A percentile compares a stretch with the other conserved stretches of the same genome.
These are phyloP conservation scores for Beroe forskalii DNA, from an alignment of 37 sponge, comb jelly and placozoan genomes.

Conservation along the genomic window DNA sequence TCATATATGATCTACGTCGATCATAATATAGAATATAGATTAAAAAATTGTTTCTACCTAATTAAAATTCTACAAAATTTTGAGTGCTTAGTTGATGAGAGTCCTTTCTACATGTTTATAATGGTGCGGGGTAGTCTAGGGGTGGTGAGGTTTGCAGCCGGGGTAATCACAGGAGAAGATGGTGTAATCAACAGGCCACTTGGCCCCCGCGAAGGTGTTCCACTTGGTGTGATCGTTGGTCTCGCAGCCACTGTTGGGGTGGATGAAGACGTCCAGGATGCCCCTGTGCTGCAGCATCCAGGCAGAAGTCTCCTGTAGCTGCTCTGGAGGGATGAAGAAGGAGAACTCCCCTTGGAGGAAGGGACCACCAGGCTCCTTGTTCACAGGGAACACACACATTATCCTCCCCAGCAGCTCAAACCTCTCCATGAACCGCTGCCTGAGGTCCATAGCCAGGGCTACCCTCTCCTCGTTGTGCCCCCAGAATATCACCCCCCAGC, in stretches of 20 bases:
- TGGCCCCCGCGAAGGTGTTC: neutral
- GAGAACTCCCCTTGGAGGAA: slow-evolving; percentile 18
- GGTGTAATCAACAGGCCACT: slow-evolving; percentile 15
- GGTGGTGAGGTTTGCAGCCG: slow-evolving; percentile 62
- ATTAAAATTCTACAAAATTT: too few relatives aligned
- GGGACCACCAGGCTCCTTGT: neutral
- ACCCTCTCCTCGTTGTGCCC: too few relatives aligned
- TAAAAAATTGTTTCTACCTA: too few relatives aligned
- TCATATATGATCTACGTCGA: too few relatives aligned
- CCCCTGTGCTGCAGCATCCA: slow-evolving; percentile 53
- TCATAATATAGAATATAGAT: neutral
- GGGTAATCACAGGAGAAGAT: slow-evolving; percentile 5
- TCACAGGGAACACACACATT: slow-evolving; percentile 26
- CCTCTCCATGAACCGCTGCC: too few relatives aligned
- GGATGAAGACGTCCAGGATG: slow-evolving; percentile 29
- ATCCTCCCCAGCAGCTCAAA: too few relatives aligned
- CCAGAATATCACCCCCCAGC: too few relatives aligned
- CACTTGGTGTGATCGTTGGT: slow-evolving; percentile 30
- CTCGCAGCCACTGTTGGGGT: slow-evolving; percentile 45
- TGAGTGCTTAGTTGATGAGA: too few relatives aligned
- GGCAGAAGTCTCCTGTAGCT: neutral
- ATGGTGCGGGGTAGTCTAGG: too few relatives aligned
- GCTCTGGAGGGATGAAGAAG: slow-evolving; percentile 40
- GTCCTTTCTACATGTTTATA: too few relatives aligned
- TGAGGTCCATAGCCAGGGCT: too few relatives aligned